Evolutionary conservation across 2,888 invertebrate genomes (phyloP).

Genomic region (Ectemnius continuus): DNA sequence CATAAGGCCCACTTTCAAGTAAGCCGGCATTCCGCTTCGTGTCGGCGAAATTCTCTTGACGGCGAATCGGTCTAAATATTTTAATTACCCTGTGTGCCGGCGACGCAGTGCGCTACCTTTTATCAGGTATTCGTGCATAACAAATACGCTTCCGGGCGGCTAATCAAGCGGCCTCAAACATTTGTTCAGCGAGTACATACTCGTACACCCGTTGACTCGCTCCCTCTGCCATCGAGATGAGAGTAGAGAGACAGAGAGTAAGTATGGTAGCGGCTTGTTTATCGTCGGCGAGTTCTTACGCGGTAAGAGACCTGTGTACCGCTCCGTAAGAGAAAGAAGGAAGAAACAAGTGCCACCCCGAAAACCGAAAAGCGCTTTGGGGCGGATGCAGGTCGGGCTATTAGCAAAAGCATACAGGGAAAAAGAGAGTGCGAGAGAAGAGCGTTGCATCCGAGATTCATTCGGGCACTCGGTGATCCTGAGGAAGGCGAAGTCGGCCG

Average conservation of each 20-base stretch:
- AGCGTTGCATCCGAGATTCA: no score
- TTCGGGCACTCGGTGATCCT: no score
- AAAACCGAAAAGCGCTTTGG: background rate
- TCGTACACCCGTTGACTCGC: background rate
- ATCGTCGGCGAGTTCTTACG: constrained; percentile 4
- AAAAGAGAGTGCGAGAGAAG: no score
- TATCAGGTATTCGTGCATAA: constrained; percentile 13
- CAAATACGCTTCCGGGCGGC: constrained; percentile 22
- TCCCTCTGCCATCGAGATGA: background rate
- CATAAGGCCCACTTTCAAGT: background rate
- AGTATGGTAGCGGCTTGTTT: background rate
- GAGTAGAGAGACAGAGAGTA: background rate
- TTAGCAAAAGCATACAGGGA: no score
- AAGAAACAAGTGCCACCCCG: background rate
- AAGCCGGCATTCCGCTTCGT: background rate
- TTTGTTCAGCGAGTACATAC: constrained; percentile 32
- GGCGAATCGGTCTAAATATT: constrained; percentile 29
- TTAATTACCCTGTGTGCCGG: constrained; percentile 34
- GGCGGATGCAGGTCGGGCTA: no score
- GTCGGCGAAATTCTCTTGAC: constrained; percentile 8
- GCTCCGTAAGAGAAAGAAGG: no score
- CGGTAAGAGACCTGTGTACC: background rate
- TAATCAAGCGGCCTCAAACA: constrained; percentile 47
- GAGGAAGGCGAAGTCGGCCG: no score
- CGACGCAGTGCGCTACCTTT: constrained; percentile 9